phyloP scores from a whole-genome alignment of 2,113 vertebrate genomes.

The Protobothrops mucrosquamatus region DNA sequence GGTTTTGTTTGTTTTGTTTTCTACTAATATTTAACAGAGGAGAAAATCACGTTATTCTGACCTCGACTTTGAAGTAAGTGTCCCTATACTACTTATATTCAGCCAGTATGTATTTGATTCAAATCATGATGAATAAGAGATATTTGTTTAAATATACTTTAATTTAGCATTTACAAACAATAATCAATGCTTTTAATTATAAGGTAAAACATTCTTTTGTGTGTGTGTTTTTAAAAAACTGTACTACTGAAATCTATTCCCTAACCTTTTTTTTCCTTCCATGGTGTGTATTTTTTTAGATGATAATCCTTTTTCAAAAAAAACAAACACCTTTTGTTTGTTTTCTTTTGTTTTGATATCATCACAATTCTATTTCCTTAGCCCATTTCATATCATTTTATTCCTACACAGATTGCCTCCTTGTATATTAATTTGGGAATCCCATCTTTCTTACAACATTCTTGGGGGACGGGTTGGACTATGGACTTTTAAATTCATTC shows the following conservation, averaged over 20 bases:
- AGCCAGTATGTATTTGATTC: slow-evolving; percentile 52
- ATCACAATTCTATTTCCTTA: neutral
- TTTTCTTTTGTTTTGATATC: neutral
- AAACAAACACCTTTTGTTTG: neutral
- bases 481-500: neutral
- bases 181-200: slow-evolving; percentile 26
- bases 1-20: slow-evolving; percentile 60
- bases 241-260: neutral
- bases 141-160: slow-evolving; percentile 38
- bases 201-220: slow-evolving; percentile 1
- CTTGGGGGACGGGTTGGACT: neutral
- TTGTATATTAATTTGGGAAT: neutral
- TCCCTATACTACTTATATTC: slow-evolving; percentile 61
- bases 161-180: slow-evolving; percentile 26
- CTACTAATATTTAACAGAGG: slow-evolving; percentile 82
- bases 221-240: neutral
- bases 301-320: neutral
- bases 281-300: neutral
- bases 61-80: slow-evolving; percentile 99
- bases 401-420: neutral
- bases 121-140: slow-evolving; percentile 46
- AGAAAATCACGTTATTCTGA: slow-evolving; percentile 98
- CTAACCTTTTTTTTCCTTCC: neutral
- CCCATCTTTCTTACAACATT: neutral
- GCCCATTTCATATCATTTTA: neutral